A percentile compares a stretch with the other conserved stretches of the same genome.
Conservation (phyloP, 2,888 invertebrate species). For the Synanthedon myopaeformis region DNA sequence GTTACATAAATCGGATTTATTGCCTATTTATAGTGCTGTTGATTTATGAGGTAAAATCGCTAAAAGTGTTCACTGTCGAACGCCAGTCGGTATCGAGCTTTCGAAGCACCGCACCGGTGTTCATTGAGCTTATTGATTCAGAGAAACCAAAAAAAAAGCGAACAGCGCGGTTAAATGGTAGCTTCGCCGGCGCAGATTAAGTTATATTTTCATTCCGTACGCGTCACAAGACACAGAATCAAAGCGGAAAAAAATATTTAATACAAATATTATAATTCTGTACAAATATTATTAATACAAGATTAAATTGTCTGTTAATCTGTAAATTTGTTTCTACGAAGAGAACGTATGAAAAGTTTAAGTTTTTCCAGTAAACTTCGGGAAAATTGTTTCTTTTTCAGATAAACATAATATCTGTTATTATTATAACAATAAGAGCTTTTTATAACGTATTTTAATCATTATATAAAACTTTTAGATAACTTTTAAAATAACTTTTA, state of each 20-base stretch:
- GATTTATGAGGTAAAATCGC: background rate
- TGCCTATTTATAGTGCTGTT: background rate
- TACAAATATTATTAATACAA: too few species aligned
- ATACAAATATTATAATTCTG: background rate
- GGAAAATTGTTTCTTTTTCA: too few species aligned
- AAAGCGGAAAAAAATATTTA: background rate
- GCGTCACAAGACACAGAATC: slow-evolving; percentile 10
- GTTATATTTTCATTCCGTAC: slow-evolving; percentile 23
- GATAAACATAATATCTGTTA: too few species aligned
- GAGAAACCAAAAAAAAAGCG: slow-evolving; percentile 22
- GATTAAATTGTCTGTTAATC: too few species aligned
- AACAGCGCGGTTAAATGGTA: slow-evolving; percentile 34
- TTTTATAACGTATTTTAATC: too few species aligned
- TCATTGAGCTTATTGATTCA: slow-evolving; percentile 8
- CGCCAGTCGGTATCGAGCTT: background rate
- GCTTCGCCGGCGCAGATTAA: slow-evolving; percentile 33
- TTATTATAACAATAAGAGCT: too few species aligned
- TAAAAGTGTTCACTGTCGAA: background rate
- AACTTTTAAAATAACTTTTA: too few species aligned
- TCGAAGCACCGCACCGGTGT: slow-evolving; percentile 4
- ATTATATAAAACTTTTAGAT: too few species aligned
- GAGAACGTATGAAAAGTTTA: too few species aligned
- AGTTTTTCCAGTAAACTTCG: too few species aligned
- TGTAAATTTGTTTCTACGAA: too few species aligned
- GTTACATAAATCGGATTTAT: background rate